Base-by-base conservation (phyloP, 1,140 invertebrate species). In the Drosophila subobscura region DNA sequence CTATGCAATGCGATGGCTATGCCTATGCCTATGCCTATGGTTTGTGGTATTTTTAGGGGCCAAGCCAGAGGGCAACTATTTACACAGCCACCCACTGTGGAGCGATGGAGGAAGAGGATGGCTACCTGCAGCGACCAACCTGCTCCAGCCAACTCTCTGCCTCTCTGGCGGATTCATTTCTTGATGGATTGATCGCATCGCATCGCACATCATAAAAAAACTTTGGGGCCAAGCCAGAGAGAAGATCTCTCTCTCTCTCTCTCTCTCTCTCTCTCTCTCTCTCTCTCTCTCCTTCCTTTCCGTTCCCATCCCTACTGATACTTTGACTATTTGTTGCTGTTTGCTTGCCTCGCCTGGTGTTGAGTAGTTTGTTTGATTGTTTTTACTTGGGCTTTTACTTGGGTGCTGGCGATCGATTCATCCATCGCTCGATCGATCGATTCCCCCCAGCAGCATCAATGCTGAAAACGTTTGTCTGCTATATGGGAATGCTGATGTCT, bases 201-300 rank as follows among this genome's bases (percentile, higher is more conserved):
- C 67, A 83, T 88, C 63, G 83, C 83, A 88, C 83, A 88, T 88
- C 79, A 88, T 88, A 88, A 88, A 88, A 88, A 88, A 88, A 58
- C 72, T 65, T 57, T 58, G 27, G 50, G 61, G 16, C 49, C 75
- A 20, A 66, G 51, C 70, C 45, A 49, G 37, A 45, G 8, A 37
- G 4, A 10, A 37, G 10, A 37, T 37, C 33, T 37, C 33, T 79
- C 46, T 59, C 45, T 51, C n/a, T 8, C 29, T 2, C 1, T 61
- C 53, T 37, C 22, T 22, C 14, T n/a, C n/a, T n/a, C n/a, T n/a
- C n/a, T 37, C 33, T 37, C 33, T 37, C 33, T 37, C 33, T 79
- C 46, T 59, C 45, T 51, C n/a, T 8, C 29, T 2, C 1, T 61
- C 53, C n/a, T n/a, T n/a, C n/a, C n/a, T 20, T 20, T 20, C 16